Conservation (phyloP, 2,888 invertebrate genomes). For the Lasioglossum pauxillum region DNA sequence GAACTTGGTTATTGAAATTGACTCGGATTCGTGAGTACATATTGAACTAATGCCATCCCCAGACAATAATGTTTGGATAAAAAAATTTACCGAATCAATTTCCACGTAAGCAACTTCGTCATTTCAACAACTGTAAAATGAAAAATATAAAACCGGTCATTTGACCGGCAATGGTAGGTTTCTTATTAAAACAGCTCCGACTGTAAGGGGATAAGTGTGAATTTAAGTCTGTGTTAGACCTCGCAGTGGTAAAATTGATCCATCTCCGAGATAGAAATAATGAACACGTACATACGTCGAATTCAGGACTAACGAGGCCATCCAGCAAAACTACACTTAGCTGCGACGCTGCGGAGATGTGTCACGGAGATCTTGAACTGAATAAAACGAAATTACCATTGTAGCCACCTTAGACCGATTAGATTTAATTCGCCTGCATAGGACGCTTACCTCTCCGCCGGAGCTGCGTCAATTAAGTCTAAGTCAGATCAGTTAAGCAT, state of each 20-base stretch:
- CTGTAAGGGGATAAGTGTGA: too few relatives aligned
- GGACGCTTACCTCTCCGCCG: constrained; percentile 9
- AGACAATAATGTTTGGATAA: too few relatives aligned
- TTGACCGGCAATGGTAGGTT: too few relatives aligned
- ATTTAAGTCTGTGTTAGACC: neutral
- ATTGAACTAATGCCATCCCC: too few relatives aligned
- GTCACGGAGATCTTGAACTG: neutral
- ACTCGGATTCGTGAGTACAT: too few relatives aligned
- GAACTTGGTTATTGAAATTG: too few relatives aligned
- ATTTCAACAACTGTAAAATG: too few relatives aligned
- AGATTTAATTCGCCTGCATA: constrained; percentile 6
- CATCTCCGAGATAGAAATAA: neutral
- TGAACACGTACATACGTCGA: neutral
- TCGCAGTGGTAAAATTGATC: neutral
- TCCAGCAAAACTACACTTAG: neutral
- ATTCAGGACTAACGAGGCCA: neutral
- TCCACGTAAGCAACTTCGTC: too few relatives aligned
- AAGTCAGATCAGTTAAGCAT: neutral
- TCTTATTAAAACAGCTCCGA: too few relatives aligned
- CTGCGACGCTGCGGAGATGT: neutral
- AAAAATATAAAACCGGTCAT: too few relatives aligned
- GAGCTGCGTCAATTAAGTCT: neutral
- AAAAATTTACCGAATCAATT: too few relatives aligned
- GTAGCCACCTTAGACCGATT: neutral
- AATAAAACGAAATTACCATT: neutral